These are phyloP conservation scores for Polyodon spathula DNA, from an alignment of 2,113 vertebrate genomes.

Conservation along the genomic window DNA sequence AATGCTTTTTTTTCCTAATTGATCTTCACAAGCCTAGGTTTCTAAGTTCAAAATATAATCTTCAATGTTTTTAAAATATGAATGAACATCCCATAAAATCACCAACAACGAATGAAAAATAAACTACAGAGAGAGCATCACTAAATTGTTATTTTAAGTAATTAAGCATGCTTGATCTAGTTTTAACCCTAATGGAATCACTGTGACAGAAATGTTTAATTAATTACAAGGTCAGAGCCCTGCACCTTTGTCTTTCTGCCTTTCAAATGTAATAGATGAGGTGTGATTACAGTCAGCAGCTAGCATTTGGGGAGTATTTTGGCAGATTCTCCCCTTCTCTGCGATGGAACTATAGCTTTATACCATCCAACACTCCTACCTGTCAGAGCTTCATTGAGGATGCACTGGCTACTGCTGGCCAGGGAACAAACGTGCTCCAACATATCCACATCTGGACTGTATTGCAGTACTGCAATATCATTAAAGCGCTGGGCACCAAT, in stretches of 20 bases:
- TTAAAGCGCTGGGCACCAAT: neutral
- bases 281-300: slow-evolving; percentile 58
- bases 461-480: neutral
- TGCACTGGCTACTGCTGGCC: slow-evolving; percentile 21
- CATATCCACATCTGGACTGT: slow-evolving; percentile 21
- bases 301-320: slow-evolving; percentile 40
- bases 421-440: slow-evolving; percentile 12
- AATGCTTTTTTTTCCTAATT: no score
- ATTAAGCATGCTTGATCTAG: no score
- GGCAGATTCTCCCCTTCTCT: slow-evolving; percentile 33
- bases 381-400: slow-evolving; percentile 31
- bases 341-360: slow-evolving; percentile 29
- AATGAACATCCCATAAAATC: no score
- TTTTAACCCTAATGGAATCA: no score
- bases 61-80: no score
- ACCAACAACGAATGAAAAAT: no score
- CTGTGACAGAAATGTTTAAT: no score
- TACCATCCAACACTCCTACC: slow-evolving; percentile 41
- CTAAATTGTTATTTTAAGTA: no score
- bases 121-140: no score
- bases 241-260: slow-evolving; percentile 39
- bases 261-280: slow-evolving; percentile 63
- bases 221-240: slow-evolving; percentile 49
- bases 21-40: no score
- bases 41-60: no score